These are phyloP conservation scores for Corythornis cristatus DNA, from an alignment of 2,113 vertebrate genomes.

Conservation along the genomic window DNA sequence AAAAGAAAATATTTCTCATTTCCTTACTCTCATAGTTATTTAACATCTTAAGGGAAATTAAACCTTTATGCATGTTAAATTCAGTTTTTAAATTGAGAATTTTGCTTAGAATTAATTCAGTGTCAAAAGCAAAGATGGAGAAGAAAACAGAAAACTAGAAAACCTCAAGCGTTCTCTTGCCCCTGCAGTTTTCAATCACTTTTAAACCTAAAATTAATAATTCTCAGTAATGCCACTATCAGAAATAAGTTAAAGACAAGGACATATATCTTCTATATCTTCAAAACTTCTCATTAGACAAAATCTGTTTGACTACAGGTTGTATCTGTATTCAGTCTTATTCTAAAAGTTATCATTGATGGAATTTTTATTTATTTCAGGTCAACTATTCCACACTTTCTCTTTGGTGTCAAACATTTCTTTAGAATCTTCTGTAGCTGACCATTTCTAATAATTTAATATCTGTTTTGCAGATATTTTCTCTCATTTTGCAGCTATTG, in stretches of 20 bases:
- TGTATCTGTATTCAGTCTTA: background rate
- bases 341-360: background rate
- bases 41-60: background rate
- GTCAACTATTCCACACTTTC: background rate
- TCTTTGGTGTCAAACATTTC: background rate
- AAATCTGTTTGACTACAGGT: background rate
- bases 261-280: rapidly evolving
- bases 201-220: background rate
- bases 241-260: background rate
- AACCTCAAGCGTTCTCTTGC: background rate
- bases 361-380: background rate
- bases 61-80: background rate
- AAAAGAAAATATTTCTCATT: background rate
- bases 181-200: background rate
- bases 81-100: background rate
- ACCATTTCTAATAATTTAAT: background rate
- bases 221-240: background rate
- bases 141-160: background rate
- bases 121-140: background rate
- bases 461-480: background rate
- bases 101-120: background rate
- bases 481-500: background rate
- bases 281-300: background rate
- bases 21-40: background rate
- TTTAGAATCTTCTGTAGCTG: background rate